Conservation (phyloP, 2,888 invertebrate species). For the Azorinus chamasolen region DNA sequence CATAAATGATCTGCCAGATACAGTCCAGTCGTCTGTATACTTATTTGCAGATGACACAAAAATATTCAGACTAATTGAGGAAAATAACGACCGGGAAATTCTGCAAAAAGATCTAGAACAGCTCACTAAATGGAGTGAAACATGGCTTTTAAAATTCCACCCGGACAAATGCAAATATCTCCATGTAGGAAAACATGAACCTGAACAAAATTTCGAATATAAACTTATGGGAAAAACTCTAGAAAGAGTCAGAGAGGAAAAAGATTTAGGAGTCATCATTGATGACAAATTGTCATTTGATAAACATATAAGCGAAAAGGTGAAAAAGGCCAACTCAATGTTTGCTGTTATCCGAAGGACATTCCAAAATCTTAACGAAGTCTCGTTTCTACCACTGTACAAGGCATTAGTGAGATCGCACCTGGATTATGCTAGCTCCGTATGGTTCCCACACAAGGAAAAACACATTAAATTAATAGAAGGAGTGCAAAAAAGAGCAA, state of each 20-base stretch:
- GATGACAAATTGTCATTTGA: constrained; percentile 17
- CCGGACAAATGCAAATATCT: constrained; percentile 21
- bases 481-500: no score
- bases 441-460: no score
- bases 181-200: background rate
- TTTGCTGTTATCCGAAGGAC: constrained; percentile 15
- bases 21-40: background rate
- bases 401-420: no score
- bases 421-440: no score
- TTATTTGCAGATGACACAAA: constrained; percentile 36
- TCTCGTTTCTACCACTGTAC: no score
- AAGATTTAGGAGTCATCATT: constrained; percentile 26
- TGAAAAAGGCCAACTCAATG: constrained; percentile 25
- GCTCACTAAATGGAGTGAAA: constrained; percentile 14
- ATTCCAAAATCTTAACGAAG: no score
- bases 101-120: constrained; percentile 27
- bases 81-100: constrained; percentile 2
- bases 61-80: constrained; percentile 9
- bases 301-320: constrained; percentile 11
- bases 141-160: constrained; percentile 31
- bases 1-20: constrained; percentile 30
- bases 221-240: background rate
- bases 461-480: no score
- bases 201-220: background rate
- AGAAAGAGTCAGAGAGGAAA: constrained; percentile 4